A percentile compares a stretch with the other conserved stretches of the same genome.
Evolutionary conservation across 1,140 invertebrate species (phyloP).

Genomic region (Aphaenogaster rudis): DNA sequence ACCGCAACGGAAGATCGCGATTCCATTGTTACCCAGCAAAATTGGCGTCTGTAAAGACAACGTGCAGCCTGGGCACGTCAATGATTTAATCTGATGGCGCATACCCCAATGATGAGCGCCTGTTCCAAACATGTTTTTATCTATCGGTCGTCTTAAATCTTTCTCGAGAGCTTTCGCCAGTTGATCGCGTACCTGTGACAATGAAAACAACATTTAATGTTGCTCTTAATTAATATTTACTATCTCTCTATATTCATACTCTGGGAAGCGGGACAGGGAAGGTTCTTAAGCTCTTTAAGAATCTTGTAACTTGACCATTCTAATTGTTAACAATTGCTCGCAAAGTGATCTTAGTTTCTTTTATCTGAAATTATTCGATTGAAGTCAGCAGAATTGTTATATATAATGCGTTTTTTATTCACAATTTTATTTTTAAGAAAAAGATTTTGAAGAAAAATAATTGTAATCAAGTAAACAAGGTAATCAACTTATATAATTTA

Average conservation of each 20-base stretch:
- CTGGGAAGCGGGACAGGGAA: not conserved
- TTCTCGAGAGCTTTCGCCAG: conserved; percentile 78
- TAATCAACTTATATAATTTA: not conserved
- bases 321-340: not conserved
- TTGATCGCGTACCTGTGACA: conserved; percentile 76
- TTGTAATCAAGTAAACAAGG: too few relatives aligned
- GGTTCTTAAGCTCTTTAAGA: not conserved
- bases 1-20: conserved; percentile 85
- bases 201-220: conserved; percentile 8
- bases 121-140: conserved; percentile 78
- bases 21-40: conserved; percentile 83
- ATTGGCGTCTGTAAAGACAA: conserved; percentile 84
- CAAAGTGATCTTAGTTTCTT: not conserved
- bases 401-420: not conserved
- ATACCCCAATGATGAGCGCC: conserved; percentile 86
- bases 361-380: not conserved
- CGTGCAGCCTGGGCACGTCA: conserved; percentile 84
- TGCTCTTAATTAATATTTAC: not conserved
- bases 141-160: conserved; percentile 72
- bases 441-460: not conserved
- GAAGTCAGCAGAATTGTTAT: not conserved
- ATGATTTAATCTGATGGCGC: conserved; percentile 77
- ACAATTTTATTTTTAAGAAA: not conserved
- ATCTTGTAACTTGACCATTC: not conserved
- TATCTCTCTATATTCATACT: not conserved